Evolutionary conservation across 2,888 invertebrate genomes (phyloP).

Genomic region (Trissolcus japonicus): DNA sequence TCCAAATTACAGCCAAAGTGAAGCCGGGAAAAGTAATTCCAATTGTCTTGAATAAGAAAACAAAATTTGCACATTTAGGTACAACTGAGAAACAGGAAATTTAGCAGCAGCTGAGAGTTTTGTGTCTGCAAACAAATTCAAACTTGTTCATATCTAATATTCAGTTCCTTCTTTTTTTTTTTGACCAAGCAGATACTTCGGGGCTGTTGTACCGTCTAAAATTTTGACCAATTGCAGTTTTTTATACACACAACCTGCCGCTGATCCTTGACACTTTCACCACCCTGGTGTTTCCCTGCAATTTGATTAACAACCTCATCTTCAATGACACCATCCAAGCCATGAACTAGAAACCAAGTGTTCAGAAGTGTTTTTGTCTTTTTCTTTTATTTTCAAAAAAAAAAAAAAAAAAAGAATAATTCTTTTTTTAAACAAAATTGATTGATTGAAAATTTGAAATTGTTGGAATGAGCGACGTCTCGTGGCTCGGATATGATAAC

Average conservation of each 20-base stretch:
- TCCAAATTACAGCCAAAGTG: constrained; percentile 70
- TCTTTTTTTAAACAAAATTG: constrained; percentile 15
- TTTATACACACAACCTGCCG: not conserved
- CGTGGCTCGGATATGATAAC: constrained; percentile 81
- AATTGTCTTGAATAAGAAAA: constrained; percentile 17
- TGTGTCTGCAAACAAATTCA: constrained; percentile 31
- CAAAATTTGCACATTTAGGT: constrained; percentile 35
- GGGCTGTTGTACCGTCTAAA: not conserved
- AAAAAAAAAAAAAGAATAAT: no score
- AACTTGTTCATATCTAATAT: constrained; percentile 14
- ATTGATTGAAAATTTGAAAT: constrained; percentile 1
- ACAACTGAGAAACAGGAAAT: constrained; percentile 45
- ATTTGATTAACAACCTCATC: constrained; percentile 46
- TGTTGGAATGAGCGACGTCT: constrained; percentile 65
- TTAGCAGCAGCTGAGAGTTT: constrained; percentile 9
- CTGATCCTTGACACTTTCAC: constrained; percentile 8
- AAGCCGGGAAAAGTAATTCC: constrained; percentile 77
- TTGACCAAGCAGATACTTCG: not conserved
- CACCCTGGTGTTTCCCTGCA: constrained; percentile 55
- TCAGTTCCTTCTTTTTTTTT: constrained; percentile 4
- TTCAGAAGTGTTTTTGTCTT: constrained; percentile 51
- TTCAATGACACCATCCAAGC: constrained; percentile 56
- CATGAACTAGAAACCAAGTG: constrained; percentile 57
- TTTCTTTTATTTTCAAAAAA: constrained; percentile 20
- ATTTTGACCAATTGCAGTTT: constrained; percentile 1